Conservation (phyloP, 2,113 vertebrate species). For the Axis porcinus region DNA sequence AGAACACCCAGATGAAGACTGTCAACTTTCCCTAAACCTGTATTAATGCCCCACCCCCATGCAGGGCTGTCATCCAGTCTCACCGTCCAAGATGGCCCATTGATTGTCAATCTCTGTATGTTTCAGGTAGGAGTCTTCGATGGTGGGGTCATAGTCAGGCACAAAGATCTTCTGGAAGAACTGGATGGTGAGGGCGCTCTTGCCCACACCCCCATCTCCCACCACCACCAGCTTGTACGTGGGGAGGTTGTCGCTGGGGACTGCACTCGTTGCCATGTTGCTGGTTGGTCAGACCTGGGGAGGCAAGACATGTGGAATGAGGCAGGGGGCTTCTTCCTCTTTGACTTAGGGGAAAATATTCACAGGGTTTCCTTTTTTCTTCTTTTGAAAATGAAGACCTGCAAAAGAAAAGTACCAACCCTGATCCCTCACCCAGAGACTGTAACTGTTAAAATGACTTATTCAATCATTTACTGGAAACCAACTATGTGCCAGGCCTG, state of each 20-base stretch:
- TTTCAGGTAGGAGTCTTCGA: slow-evolving; percentile 98
- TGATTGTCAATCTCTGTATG: slow-evolving; percentile 98
- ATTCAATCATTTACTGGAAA: neutral
- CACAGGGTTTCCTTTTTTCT: neutral
- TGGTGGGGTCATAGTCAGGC: slow-evolving; percentile 98
- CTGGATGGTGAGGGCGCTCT: slow-evolving; percentile 98
- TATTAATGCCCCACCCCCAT: neutral
- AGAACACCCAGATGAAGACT: neutral
- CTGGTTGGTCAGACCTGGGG: slow-evolving; percentile 83
- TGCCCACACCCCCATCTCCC: slow-evolving; percentile 97
- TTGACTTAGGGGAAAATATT: neutral
- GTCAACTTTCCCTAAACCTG: neutral
- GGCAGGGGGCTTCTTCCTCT: neutral
- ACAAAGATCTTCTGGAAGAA: slow-evolving; percentile 99
- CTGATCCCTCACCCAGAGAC: neutral
- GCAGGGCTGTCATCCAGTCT: slow-evolving; percentile 62
- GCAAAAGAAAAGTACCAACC: neutral
- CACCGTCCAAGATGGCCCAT: slow-evolving; percentile 98
- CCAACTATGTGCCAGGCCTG: neutral
- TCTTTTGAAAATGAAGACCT: neutral
- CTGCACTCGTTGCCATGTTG: slow-evolving; percentile 95
- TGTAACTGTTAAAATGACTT: neutral
- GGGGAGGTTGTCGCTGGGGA: slow-evolving; percentile 97
- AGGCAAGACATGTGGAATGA: slow-evolving; percentile 60
- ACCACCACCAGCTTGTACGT: slow-evolving; percentile 99